These are phyloP conservation scores for Rotaria magnacalcarata DNA, from an alignment of 2,888 invertebrate species.

Conservation along the genomic window DNA sequence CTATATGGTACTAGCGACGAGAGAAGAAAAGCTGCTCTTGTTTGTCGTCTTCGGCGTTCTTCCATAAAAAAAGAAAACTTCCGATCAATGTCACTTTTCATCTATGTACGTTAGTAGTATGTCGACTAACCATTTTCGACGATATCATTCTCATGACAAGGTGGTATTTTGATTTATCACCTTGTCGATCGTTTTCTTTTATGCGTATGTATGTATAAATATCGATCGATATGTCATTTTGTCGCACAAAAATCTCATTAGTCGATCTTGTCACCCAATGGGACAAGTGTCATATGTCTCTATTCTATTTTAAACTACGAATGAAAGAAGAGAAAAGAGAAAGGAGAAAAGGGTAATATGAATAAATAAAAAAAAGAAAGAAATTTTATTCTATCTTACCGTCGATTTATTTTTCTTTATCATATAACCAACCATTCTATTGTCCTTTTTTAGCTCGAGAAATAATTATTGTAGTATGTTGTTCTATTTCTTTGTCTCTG, in stretches of 20 bases:
- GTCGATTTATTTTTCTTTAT: slow-evolving; percentile 8
- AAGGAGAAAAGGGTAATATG: neutral
- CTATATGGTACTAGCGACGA: neutral
- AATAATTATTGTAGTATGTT: slow-evolving; percentile 29
- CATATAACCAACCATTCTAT: slow-evolving; percentile 23
- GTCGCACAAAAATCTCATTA: slow-evolving; percentile 21
- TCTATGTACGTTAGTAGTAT: neutral
- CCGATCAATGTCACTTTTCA: slow-evolving; percentile 34
- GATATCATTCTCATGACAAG: neutral
- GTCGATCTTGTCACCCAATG: slow-evolving; percentile 18
- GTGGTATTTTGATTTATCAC: slow-evolving; percentile 22
- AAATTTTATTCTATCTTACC: neutral
- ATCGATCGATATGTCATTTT: neutral
- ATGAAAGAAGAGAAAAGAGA: neutral
- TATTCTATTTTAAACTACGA: neutral
- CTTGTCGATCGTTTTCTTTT: neutral
- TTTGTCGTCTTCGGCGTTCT: slow-evolving; percentile 1
- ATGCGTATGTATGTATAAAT: neutral
- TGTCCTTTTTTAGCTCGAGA: neutral
- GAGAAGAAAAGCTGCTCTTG: neutral
- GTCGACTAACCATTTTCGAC: slow-evolving; percentile 18
- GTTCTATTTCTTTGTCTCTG: slow-evolving; percentile 29
- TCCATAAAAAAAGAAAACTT: neutral
- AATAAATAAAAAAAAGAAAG: neutral
- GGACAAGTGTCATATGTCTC: slow-evolving; percentile 17